Conservation (phyloP, 2,797 vertebrate genomes). For the Poecilia gillii region DNA sequence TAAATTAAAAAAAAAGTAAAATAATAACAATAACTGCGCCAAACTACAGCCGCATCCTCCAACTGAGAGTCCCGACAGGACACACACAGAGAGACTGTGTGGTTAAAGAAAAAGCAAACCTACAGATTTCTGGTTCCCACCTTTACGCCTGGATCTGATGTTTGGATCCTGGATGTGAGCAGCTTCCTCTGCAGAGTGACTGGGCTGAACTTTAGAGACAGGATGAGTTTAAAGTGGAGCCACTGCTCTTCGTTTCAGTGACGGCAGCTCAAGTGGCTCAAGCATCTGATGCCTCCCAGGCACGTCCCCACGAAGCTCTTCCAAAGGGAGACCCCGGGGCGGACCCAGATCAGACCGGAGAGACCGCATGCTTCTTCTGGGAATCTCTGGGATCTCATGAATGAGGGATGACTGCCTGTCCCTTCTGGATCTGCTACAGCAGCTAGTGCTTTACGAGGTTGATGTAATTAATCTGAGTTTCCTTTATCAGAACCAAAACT, state of each 20-base stretch:
- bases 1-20: constrained; percentile 55
- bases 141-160: not conserved
- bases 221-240: not conserved
- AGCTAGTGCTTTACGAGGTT: not conserved
- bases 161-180: not conserved
- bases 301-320: not conserved
- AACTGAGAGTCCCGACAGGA: constrained; percentile 42
- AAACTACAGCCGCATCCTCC: constrained; percentile 57
- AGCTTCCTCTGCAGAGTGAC: not conserved
- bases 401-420: not conserved
- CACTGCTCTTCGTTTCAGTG: not conserved
- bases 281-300: not conserved
- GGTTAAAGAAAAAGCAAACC: not conserved
- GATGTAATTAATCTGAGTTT: not conserved
- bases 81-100: not conserved
- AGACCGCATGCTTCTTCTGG: not conserved
- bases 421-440: not conserved
- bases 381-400: not conserved
- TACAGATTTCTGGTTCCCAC: not conserved
- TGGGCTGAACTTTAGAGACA: not conserved
- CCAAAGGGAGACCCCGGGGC: not conserved
- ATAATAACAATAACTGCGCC: constrained; percentile 67
- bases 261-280: not conserved
- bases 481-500: not conserved
- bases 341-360: not conserved